Evolutionary conservation across 2,113 vertebrate species (phyloP), one percentile per base, ranked within the genome.

Genomic region (Daboia siamensis): DNA sequence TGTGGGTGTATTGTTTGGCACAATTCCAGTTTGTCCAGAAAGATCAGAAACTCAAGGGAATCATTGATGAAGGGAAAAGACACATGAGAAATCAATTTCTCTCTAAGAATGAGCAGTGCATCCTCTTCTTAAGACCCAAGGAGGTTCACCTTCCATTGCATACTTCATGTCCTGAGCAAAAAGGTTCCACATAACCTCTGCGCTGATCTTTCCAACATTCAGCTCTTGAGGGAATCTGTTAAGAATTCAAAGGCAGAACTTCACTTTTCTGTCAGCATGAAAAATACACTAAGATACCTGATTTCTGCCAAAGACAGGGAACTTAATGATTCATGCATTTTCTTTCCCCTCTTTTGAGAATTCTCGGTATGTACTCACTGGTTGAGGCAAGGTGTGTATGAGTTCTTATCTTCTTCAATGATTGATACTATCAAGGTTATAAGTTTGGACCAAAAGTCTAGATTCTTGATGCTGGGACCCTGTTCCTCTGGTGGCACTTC

Each of bases 111-210:
- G 13, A 74, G 39, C 44, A 86, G 20, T 48, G 44, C 44, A 86
- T 1, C 84, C 20, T 26, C 46, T 51, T 51, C 85, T 26, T 5
- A 46, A 86, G 85, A 23, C 46, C 11, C 85, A 86, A 51, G 88
- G 17, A 48, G 3, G 95, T 98, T 98, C 95, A 99, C 99, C 99
- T 96, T 99, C 99, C 99, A 99, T 99, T 0, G 99, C 99, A 0
- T 99, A 99, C 97, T 99, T 99, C 99, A 99, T 99, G 96, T 99
- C 99, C 96, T 99, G 99, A 95, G 99, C 99, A 96, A 99, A 99
- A 94, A 99, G 98, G 94, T 99, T 99, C 99, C 99, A 99, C 99
- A 99, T 99, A 91, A 99, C 99, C 95, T 99, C 99, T 0, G 99
- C 99, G 0, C 99, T 99, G 97, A 99, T 99, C 97, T 99, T 99